phyloP scores from a whole-genome alignment of 2,113 vertebrate species.

The Archocentrus centrarchus region DNA sequence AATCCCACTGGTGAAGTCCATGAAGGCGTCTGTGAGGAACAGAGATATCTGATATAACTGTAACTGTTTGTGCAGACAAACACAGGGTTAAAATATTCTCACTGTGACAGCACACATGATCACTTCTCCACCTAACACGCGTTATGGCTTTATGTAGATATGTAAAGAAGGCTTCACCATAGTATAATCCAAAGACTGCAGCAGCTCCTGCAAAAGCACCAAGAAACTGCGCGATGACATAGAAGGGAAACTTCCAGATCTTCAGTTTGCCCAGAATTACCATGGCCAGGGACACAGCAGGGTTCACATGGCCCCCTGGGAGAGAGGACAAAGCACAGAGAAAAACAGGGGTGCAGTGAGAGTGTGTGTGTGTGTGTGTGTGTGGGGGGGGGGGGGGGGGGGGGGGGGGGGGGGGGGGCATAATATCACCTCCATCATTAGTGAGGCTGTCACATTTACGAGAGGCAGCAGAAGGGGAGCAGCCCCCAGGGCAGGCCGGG shows the following conservation, averaged over 20 bases:
- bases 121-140: not conserved
- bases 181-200: slow-evolving; percentile 91
- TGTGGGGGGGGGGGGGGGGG: slow-evolving; percentile 11
- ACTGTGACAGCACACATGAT: not conserved
- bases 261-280: slow-evolving; percentile 90
- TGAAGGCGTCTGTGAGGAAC: slow-evolving; percentile 86
- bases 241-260: slow-evolving; percentile 92
- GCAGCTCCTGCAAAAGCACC: slow-evolving; percentile 93
- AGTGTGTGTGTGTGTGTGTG: slow-evolving; percentile 13
- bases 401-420: slow-evolving; percentile 19
- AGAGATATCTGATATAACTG: not conserved
- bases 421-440: slow-evolving; percentile 51
- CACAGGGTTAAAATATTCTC: not conserved
- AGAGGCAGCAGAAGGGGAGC: slow-evolving; percentile 60
- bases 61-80: not conserved
- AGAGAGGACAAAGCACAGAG: slow-evolving; percentile 48
- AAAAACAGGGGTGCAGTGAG: slow-evolving; percentile 31
- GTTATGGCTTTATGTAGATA: not conserved
- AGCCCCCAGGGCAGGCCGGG: slow-evolving; percentile 28
- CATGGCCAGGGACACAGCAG: slow-evolving; percentile 93
- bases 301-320: slow-evolving; percentile 93
- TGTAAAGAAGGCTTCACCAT: slow-evolving; percentile 80
- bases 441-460: slow-evolving; percentile 45
- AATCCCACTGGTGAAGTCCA: slow-evolving; percentile 88
- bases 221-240: slow-evolving; percentile 90